Evolutionary conservation across 2,797 vertebrate genomes (phyloP).

Genomic region (Premnoplex brunnescens): DNA sequence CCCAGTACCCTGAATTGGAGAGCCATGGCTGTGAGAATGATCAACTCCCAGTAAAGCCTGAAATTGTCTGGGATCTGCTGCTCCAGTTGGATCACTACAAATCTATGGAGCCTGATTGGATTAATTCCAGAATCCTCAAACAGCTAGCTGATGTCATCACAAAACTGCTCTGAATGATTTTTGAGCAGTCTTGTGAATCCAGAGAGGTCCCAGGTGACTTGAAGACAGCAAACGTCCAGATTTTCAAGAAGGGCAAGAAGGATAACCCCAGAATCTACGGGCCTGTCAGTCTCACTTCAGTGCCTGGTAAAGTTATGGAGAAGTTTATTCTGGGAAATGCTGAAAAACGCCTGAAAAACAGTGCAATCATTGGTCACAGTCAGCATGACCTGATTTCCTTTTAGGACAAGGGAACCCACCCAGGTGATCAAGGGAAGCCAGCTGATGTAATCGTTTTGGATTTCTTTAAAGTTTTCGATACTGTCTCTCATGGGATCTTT

Average conservation of each 20-base stretch:
- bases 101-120: neutral
- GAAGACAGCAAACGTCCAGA: neutral
- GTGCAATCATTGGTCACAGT: neutral
- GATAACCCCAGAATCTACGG: neutral
- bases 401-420: neutral
- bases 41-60: neutral
- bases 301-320: neutral
- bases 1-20: too few species aligned
- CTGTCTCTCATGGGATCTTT: neutral
- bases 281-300: neutral
- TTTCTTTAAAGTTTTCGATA: neutral
- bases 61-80: neutral
- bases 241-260: neutral
- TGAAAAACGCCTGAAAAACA: neutral
- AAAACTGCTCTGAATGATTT: neutral
- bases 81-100: neutral
- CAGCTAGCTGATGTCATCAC: neutral
- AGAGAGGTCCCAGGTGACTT: neutral
- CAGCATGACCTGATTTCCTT: neutral
- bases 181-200: neutral
- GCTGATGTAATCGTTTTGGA: neutral
- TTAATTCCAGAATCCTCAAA: neutral
- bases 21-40: neutral
- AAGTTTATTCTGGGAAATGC: neutral
- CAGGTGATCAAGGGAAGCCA: neutral